Conservation (phyloP, 2,888 invertebrate genomes). For the Leucoptera coffeella region DNA sequence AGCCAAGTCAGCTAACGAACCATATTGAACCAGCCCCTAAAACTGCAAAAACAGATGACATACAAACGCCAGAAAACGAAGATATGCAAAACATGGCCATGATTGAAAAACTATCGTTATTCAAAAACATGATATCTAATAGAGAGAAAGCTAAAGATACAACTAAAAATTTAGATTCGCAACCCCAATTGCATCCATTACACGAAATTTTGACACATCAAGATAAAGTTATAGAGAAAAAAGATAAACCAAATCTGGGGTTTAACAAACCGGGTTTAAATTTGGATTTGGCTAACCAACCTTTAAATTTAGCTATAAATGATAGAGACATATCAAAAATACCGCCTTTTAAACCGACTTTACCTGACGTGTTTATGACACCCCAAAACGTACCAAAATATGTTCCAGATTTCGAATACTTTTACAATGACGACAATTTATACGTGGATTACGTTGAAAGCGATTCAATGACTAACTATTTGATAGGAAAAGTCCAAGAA, state of each 20-base stretch:
- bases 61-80: too few species aligned
- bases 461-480: constrained; percentile 36
- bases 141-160: constrained; percentile 14
- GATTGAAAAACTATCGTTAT: constrained; percentile 28
- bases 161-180: constrained; percentile 13
- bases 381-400: constrained; percentile 15
- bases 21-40: too few species aligned
- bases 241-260: constrained; percentile 25
- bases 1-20: too few species aligned
- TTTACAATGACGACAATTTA: constrained; percentile 30
- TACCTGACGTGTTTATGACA: constrained; percentile 17
- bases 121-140: constrained; percentile 24
- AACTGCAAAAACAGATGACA: too few species aligned
- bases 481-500: constrained; percentile 46
- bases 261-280: too few species aligned
- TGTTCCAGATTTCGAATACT: constrained; percentile 27
- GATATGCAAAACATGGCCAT: too few species aligned
- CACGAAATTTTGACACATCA: constrained; percentile 24
- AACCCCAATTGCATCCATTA: constrained; percentile 29
- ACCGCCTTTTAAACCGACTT: constrained; percentile 29
- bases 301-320: too few species aligned
- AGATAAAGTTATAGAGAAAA: constrained; percentile 32
- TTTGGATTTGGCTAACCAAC: neutral
- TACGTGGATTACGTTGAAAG: constrained; percentile 44
- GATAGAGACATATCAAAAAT: constrained; percentile 6